These are phyloP conservation scores for Phalacrocorax carbo DNA, from an alignment of 2,113 vertebrate genomes.

Conservation along the genomic window DNA sequence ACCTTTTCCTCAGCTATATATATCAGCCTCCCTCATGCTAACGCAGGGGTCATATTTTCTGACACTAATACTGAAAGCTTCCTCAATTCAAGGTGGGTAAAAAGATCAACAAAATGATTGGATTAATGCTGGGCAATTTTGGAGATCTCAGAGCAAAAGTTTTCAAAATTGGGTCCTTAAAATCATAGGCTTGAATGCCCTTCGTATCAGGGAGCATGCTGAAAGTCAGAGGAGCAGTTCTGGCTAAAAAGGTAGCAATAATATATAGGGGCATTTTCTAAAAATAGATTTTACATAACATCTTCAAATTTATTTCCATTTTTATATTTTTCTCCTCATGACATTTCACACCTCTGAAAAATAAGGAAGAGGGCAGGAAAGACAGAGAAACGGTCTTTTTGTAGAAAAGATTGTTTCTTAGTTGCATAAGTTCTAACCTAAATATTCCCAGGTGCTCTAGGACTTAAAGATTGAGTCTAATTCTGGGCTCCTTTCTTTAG, in stretches of 20 bases:
- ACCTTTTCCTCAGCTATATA: slow-evolving; percentile 37
- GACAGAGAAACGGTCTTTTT: not conserved
- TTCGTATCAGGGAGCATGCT: not conserved
- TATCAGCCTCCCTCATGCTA: slow-evolving; percentile 7
- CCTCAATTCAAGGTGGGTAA: not conserved
- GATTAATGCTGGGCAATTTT: not conserved
- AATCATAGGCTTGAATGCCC: not conserved
- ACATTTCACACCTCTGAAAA: not conserved
- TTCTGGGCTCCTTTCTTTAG: not conserved
- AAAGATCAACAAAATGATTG: not conserved
- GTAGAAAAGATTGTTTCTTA: not conserved
- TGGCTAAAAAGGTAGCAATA: not conserved
- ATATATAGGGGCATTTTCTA: not conserved
- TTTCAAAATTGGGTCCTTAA: not conserved
- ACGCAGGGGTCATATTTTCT: not conserved
- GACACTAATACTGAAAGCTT: not conserved
- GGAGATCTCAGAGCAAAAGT: not conserved
- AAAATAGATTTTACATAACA: not conserved
- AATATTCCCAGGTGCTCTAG: not conserved
- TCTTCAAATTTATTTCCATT: not conserved
- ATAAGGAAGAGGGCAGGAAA: not conserved
- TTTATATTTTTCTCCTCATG: not conserved
- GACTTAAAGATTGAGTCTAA: not conserved
- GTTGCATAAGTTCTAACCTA: not conserved
- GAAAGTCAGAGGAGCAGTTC: not conserved